Evolutionary conservation across 2,888 invertebrate species (phyloP).

Genomic region (Acronicta alni): DNA sequence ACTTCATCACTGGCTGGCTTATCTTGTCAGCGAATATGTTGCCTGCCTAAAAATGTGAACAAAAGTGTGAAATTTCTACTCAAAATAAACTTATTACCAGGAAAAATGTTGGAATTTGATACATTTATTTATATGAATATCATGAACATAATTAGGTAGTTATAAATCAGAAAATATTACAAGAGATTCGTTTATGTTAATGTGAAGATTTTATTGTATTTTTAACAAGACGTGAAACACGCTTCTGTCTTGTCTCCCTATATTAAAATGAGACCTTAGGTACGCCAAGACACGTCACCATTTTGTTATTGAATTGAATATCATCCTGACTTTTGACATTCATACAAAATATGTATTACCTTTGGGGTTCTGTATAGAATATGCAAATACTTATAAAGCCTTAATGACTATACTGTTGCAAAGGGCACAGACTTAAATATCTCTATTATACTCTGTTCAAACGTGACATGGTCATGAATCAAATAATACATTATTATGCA

Average conservation of each 20-base stretch:
- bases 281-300: constrained; percentile 3
- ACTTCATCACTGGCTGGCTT: constrained; percentile 45
- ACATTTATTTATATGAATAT: constrained; percentile 30
- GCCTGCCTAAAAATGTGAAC: constrained; percentile 35
- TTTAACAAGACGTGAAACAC: constrained; percentile 7
- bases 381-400: constrained; percentile 31
- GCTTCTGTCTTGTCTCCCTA: neutral
- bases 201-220: neutral
- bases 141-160: constrained; percentile 9
- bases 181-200: constrained; percentile 9
- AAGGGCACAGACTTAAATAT: constrained; percentile 43
- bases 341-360: constrained; percentile 23
- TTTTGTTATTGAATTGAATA: constrained; percentile 8
- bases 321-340: constrained; percentile 31
- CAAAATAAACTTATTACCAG: constrained; percentile 31
- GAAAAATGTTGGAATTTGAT: constrained; percentile 40
- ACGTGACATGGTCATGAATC: constrained; percentile 32
- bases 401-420: constrained; percentile 37
- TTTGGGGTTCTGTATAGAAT: constrained; percentile 17
- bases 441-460: constrained; percentile 20
- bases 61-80: constrained; percentile 34
- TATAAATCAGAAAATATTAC: constrained; percentile 17
- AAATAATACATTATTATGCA: constrained; percentile 17
- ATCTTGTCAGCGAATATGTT: constrained; percentile 42
- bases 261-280: neutral